Evolutionary conservation across 2,888 invertebrate species (phyloP).

Genomic region (Dryocosmus kuriphilus): DNA sequence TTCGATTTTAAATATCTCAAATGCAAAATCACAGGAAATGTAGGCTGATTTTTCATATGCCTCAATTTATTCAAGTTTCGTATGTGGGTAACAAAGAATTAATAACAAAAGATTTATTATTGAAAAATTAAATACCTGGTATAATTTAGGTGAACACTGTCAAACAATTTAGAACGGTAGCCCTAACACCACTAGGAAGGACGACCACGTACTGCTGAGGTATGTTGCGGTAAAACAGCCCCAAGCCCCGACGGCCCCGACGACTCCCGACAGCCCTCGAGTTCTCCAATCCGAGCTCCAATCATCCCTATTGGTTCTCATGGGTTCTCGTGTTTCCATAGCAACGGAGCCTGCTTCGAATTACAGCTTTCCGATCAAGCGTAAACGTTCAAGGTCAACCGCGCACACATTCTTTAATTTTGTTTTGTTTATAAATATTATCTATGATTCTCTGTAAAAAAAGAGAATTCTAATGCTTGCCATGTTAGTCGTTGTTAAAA

Average conservation of each 20-base stretch:
- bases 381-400: not conserved
- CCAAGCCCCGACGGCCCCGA: no score
- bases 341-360: not conserved
- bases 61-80: not conserved
- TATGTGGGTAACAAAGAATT: no score
- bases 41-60: no score
- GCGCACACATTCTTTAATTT: not conserved
- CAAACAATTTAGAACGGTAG: not conserved
- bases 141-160: not conserved
- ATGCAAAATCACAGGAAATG: no score
- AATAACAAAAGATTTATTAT: not conserved
- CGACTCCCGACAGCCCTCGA: conserved; percentile 6
- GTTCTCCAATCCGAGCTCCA: not conserved
- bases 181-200: not conserved
- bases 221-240: no score
- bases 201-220: not conserved
- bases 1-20: no score
- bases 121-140: not conserved
- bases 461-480: no score
- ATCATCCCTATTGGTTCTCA: conserved; percentile 2
- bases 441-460: not conserved
- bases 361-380: not conserved
- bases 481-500: no score
- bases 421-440: not conserved
- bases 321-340: not conserved